Base-by-base conservation (phyloP, 1,140 invertebrate species). In the Aradophagus sp. region DNA sequence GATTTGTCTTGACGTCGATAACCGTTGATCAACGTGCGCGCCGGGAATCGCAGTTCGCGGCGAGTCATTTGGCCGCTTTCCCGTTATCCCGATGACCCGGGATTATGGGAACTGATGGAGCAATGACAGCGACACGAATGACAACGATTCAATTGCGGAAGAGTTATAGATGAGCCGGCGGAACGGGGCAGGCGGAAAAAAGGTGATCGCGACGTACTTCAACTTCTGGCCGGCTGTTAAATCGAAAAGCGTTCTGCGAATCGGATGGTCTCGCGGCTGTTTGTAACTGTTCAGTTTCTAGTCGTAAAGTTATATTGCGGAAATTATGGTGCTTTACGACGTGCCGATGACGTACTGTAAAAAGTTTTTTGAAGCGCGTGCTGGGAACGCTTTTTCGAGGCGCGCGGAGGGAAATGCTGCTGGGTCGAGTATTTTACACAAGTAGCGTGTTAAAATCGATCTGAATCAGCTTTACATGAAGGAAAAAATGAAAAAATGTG, bases 21-120 rank as follows among this genome's bases (percentile, higher is more conserved):
- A 13, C 10, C 39, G 13, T 42, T 59, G 41, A 59, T 48, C 31
- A 27, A 39, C 44, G 26, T 14, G 15, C 14, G 5, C 11, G 1
- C 8, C 35, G 45, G 38, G 32, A n/a, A n/a, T 31, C 31, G 42
- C 42, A 7, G 47, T 31, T 58, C 53, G 47, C 26, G 41, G 8
- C 23, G 55, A 67, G 75, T 75, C 68, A 68, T 63, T 74, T 73
- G 48, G 42, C 27, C 39, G 34, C 32, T 67, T 58, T 36, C 50
- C 74, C 77, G 77, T 79, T 80, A 79, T 71, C 47, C 67, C 42
- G 72, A 75, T 79, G 77, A 79, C 77, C 74, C 66, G 66, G 68
- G 78, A 78, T 59, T 71, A 76, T 52, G 52, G 8, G 34, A 68
- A 70, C 45, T 42, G 34, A 52, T 34, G 38, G 32, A 50, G 26